Conservation (phyloP, 1,140 invertebrate genomes). For the Holcopasites calliopsidis region DNA sequence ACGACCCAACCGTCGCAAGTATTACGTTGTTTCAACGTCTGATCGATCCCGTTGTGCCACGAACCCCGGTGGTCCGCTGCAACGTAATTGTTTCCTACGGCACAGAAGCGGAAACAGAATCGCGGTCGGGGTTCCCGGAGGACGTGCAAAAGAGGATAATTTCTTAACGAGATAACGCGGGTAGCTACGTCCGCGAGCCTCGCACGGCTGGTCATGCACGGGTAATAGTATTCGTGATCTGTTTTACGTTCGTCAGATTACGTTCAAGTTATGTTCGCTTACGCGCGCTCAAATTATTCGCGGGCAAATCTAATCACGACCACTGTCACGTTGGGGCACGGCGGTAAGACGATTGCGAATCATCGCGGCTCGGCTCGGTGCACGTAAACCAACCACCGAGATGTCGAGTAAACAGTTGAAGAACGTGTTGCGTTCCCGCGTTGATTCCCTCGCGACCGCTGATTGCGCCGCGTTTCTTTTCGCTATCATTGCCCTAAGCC, state of each 20-base stretch:
- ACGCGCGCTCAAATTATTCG: slow-evolving; percentile 15
- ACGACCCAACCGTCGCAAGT: slow-evolving; percentile 49
- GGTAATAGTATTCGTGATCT: slow-evolving; percentile 38
- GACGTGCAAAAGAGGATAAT: background rate
- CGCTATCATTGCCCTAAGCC: background rate
- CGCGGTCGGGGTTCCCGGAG: background rate
- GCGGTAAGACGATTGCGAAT: slow-evolving; percentile 2
- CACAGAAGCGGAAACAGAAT: slow-evolving; percentile 5
- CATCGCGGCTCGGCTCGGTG: slow-evolving; percentile 17
- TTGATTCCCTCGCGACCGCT: slow-evolving; percentile 1
- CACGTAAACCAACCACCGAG: slow-evolving; percentile 38
- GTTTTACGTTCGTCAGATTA: slow-evolving; percentile 31
- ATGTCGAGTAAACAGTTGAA: background rate
- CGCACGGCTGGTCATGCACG: slow-evolving; percentile 25
- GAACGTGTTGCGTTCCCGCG: background rate
- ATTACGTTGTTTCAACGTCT: slow-evolving; percentile 70
- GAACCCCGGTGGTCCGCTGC: background rate
- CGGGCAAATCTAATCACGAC: slow-evolving; percentile 19
- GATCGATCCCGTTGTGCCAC: slow-evolving; percentile 61
- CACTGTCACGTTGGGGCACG: slow-evolving; percentile 5
- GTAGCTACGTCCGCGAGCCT: background rate
- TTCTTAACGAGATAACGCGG: slow-evolving; percentile 3
- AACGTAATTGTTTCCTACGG: slow-evolving; percentile 33
- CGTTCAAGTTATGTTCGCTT: too few relatives aligned
- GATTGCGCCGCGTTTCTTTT: background rate